Percentiles rank a stretch among this genome's conserved stretches.
phyloP scores from a whole-genome alignment of 2,888 invertebrate species.

The Blastobasis adustella region DNA sequence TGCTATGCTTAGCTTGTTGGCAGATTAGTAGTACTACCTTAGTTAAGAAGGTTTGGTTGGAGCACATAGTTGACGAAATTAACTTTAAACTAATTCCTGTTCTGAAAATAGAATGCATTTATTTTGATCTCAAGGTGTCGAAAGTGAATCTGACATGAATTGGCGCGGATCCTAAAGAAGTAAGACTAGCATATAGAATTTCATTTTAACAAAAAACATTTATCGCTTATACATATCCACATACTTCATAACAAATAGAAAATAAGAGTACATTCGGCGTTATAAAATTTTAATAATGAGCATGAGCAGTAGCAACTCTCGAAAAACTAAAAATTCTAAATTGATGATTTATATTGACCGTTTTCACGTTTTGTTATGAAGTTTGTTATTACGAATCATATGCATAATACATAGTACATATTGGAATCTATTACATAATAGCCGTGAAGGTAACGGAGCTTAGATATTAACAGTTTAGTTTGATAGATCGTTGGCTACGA shows the following conservation, averaged over 20 bases:
- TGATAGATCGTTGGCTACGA: constrained; percentile 67
- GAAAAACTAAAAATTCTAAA: neutral
- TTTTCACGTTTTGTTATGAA: constrained; percentile 4
- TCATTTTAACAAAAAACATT: constrained; percentile 10
- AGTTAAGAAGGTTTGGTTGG: constrained; percentile 27
- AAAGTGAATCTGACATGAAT: constrained; percentile 28
- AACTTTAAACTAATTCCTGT: constrained; percentile 31
- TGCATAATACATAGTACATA: constrained; percentile 1
- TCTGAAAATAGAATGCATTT: constrained; percentile 51
- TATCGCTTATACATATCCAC: constrained; percentile 18
- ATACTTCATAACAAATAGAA: constrained; percentile 4
- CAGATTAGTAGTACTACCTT: constrained; percentile 24
- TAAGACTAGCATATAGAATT: constrained; percentile 14
- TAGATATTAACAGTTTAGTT: constrained; percentile 44
- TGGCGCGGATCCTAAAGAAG: constrained; percentile 23
- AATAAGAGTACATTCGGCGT: neutral
- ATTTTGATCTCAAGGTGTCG: constrained; percentile 62
- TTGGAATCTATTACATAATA: neutral
- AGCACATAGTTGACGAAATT: constrained; percentile 7
- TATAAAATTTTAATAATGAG: neutral
- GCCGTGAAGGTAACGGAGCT: constrained; percentile 39
- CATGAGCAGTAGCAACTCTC: neutral
- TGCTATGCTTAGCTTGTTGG: constrained; percentile 36
- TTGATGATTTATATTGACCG: neutral
- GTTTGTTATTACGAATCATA: neutral